Conservation (phyloP, 2,797 vertebrate genomes). For the Sandelia bainsii region DNA sequence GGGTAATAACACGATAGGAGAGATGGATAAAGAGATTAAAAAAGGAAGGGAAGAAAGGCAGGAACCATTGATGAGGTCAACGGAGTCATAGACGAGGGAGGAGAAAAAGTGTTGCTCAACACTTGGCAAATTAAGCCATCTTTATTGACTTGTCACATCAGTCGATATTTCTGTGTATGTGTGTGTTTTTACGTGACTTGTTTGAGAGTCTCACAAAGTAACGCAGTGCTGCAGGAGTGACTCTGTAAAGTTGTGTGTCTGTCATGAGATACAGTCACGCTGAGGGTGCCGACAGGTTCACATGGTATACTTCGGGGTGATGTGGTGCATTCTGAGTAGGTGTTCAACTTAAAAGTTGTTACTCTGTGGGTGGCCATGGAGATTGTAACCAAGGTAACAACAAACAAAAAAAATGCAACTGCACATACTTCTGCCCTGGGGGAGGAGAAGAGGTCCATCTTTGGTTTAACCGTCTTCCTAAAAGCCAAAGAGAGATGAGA, state of each 20-base stretch:
- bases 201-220: slow-evolving; percentile 3
- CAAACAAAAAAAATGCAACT: slow-evolving; percentile 7
- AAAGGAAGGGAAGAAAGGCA: slow-evolving; percentile 52
- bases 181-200: not conserved
- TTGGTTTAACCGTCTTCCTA: slow-evolving; percentile 82
- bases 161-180: not conserved
- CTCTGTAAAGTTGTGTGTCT: not conserved
- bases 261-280: slow-evolving; percentile 23
- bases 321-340: slow-evolving; percentile 39
- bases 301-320: slow-evolving; percentile 28
- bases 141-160: slow-evolving; percentile 23
- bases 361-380: slow-evolving; percentile 44
- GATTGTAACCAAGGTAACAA: slow-evolving; percentile 74
- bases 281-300: slow-evolving; percentile 38
- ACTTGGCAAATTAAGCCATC: not conserved
- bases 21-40: slow-evolving; percentile 58
- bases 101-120: not conserved
- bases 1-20: slow-evolving; percentile 16
- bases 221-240: not conserved
- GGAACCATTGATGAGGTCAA: slow-evolving; percentile 50
- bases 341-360: slow-evolving; percentile 45
- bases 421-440: slow-evolving; percentile 85
- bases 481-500: slow-evolving; percentile 29
- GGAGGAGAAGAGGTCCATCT: slow-evolving; percentile 83
- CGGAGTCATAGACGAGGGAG: slow-evolving; percentile 13